Evolutionary conservation across 2,888 invertebrate species (phyloP), one percentile per base, ranked within the genome.

Genomic region (Drosophila pseudotakahashii): DNA sequence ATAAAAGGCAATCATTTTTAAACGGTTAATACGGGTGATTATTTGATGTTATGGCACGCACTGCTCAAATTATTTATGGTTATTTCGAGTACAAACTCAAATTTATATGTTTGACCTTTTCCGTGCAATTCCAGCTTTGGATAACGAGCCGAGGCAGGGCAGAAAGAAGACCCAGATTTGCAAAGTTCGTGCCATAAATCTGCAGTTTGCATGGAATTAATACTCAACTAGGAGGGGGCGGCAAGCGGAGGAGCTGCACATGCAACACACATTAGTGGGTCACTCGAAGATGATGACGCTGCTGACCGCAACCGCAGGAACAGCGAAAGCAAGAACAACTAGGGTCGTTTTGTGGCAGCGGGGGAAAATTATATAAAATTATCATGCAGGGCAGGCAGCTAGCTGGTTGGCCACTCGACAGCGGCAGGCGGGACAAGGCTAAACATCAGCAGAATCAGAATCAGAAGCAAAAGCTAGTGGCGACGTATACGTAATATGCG

Each of bases 341-440:
- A 4, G 26, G 9, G 45, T 26, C 11, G 39, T 50, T 42, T 41
- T 59, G 63, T 59, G 70, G 76, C 69, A 63, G 68, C 63, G 64
- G 75, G 69, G 69, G 30, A 30, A 79, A 82, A 88, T 84, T 84
- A 88, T 78, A 88, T 84, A 76, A 88, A 88, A 84, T 84, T 88
- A 85, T 82, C 80, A 88, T 88, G 88, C 88, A 76, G 86, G 61
- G 73, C 76, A 79, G 75, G 79, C 86, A 76, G 70, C 75, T 61
- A 54, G 62, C 79, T 75, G 63, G 76, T 76, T 77, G 76, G 81
- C 86, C 81, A 77, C 81, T 75, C 52, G 57, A 59, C 53, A 81
- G 72, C 78, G 77, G 39, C 54, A 61, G 71, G 41, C 52, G 61
- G 61, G 26, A 52, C 60, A 54, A 75, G 75, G 67, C 64, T 67